Base-by-base conservation (phyloP, 2,797 vertebrate species). In the Betta splendens region DNA sequence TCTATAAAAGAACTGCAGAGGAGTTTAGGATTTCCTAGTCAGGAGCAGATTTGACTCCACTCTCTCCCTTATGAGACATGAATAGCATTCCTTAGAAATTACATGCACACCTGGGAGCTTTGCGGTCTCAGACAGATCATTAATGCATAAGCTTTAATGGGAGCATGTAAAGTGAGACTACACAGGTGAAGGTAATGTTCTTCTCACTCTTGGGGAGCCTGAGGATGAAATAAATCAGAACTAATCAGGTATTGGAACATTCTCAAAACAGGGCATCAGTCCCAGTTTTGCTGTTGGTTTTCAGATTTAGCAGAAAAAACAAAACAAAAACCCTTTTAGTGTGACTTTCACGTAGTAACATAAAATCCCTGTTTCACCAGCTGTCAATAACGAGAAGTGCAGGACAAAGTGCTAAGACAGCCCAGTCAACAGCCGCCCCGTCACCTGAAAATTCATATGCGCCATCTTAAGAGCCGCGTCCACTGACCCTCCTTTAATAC, bases 31-130 rank as follows among this genome's bases (percentile, higher is more conserved):
- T 23, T 35, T 60, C 49, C 23, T 21, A 53, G 40, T 72, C 44
- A 45, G 46, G 40, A 50, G 37, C 26, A 64, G 45, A 73, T 67
- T 75, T 61, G 66, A 42, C 46, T 54, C 5, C 40, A 15, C 39
- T 25, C 9, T n/a, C 5, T 26, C 25, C 29, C 43, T 50, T 17
- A 29, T 42, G 40, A 57, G 22, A 47, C 71, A 54, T 76, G 63
- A 79, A 77, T 56, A 79, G 66, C 78, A 81, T 84, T 84, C 82
- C 79, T 83, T 66, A 74, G 66, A 70, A 84, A 64, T 81, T 59
- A 75, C 65, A 64, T 33, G 42, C 35, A 48, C 33, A 55, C 56
- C 21, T 45, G 20, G 29, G 39, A 69, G 64, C 59, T 55, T 36
- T 33, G 45, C 1, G 16, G 53, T 69, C 22, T 72, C 57, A 12